Conservation (phyloP, 1,140 invertebrate genomes). For the Euura lappo region DNA sequence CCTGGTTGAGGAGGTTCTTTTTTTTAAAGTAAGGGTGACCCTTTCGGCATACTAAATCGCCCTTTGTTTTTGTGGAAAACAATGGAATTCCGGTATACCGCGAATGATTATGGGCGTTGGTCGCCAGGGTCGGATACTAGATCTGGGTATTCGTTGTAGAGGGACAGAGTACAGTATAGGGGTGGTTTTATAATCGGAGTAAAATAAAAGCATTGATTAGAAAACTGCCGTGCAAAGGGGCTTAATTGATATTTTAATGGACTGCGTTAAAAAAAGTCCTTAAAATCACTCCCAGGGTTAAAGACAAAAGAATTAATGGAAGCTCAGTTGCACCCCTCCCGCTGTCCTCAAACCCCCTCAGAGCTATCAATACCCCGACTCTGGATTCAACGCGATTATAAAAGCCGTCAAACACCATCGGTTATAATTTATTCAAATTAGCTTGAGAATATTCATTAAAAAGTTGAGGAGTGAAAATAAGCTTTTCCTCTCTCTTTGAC, state of each 20-base stretch:
- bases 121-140: neutral
- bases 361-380: constrained; percentile 38
- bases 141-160: neutral
- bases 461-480: constrained; percentile 37
- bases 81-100: constrained; percentile 4
- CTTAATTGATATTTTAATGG: constrained; percentile 60
- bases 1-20: neutral
- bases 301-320: constrained; percentile 61
- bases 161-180: neutral
- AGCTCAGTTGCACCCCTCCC: constrained; percentile 28
- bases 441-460: constrained; percentile 52
- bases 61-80: neutral
- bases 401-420: constrained; percentile 48
- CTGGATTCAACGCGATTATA: constrained; percentile 7
- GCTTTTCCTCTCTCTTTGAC: constrained; percentile 21
- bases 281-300: constrained; percentile 37
- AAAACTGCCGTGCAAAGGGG: neutral
- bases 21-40: neutral
- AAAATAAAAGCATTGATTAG: constrained; percentile 7
- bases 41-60: neutral
- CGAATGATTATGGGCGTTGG: neutral
- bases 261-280: constrained; percentile 37
- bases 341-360: constrained; percentile 24
- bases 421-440: constrained; percentile 56
- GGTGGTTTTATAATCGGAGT: neutral